phyloP scores from a whole-genome alignment of 2,797 vertebrate species.

The Danio choprae region DNA sequence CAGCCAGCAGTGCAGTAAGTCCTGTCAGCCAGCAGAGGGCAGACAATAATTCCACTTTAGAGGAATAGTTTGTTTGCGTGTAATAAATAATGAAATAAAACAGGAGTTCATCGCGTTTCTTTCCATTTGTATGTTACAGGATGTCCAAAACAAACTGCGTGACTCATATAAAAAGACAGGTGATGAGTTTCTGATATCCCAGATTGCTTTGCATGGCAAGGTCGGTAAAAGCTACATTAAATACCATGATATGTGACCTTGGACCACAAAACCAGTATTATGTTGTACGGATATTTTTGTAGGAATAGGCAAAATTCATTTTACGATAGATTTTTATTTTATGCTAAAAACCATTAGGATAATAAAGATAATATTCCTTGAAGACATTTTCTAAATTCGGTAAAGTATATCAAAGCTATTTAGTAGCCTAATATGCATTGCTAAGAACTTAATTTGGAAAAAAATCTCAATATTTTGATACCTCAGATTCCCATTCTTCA shows the following conservation, averaged over 20 bases:
- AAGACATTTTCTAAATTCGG: no score
- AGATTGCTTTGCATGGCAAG: slow-evolving; percentile 89
- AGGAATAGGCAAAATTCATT: no score
- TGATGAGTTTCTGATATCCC: slow-evolving; percentile 94
- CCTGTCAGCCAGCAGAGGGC: not conserved
- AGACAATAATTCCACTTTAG: not conserved
- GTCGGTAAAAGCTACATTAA: slow-evolving; percentile 68
- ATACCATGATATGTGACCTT: not conserved
- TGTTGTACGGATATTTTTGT: no score
- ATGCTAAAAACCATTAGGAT: no score
- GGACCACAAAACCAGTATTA: no score
- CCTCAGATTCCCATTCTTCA: no score
- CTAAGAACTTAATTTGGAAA: no score
- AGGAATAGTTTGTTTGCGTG: not conserved
- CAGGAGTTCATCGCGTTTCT: not conserved
- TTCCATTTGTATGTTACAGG: slow-evolving; percentile 72
- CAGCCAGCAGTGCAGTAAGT: slow-evolving; percentile 89
- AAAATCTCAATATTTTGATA: no score
- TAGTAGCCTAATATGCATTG: no score
- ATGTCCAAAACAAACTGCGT: slow-evolving; percentile 91
- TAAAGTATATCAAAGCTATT: no score
- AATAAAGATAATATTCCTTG: no score
- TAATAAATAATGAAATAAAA: not conserved
- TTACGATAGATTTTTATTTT: no score
- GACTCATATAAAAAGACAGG: slow-evolving; percentile 89